Conservation (phyloP, 2,797 vertebrate species). For the Cetoscarus ocellatus region DNA sequence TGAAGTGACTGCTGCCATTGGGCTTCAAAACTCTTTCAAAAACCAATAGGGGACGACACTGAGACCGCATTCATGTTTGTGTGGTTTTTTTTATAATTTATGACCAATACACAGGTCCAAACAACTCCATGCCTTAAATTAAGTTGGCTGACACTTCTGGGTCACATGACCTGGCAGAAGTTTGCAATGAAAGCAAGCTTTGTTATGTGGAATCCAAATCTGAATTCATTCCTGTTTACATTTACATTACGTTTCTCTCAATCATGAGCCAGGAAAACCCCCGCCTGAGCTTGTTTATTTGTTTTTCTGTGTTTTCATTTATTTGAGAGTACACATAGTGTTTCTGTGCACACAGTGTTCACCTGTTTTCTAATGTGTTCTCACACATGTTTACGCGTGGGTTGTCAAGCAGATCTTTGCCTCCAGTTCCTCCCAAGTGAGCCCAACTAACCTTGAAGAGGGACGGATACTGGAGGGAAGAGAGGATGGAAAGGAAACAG, state of each 20-base stretch:
- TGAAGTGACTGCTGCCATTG: too few species aligned
- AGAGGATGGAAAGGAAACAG: constrained; percentile 36
- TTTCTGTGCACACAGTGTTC: constrained; percentile 16
- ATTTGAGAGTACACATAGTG: not conserved
- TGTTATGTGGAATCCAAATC: not conserved
- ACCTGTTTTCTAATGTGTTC: constrained; percentile 35
- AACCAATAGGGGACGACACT: too few species aligned
- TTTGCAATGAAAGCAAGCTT: too few species aligned
- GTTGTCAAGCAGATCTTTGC: constrained; percentile 63
- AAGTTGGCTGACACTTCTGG: too few species aligned
- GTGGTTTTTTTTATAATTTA: too few species aligned
- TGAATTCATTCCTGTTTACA: not conserved
- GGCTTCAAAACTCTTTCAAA: too few species aligned
- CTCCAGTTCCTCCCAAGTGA: constrained; percentile 56
- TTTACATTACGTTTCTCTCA: not conserved
- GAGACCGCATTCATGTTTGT: too few species aligned
- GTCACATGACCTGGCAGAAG: too few species aligned
- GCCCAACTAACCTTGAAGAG: constrained; percentile 77
- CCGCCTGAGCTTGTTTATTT: constrained; percentile 14
- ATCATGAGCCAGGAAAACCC: constrained; percentile 7
- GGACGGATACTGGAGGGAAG: constrained; percentile 51
- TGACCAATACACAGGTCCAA: too few species aligned
- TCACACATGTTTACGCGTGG: constrained; percentile 16
- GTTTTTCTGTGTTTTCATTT: constrained; percentile 12
- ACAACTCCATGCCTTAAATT: too few species aligned